Evolutionary conservation across 2,888 invertebrate genomes (phyloP).

Genomic region (Phyllotreta striolata): DNA sequence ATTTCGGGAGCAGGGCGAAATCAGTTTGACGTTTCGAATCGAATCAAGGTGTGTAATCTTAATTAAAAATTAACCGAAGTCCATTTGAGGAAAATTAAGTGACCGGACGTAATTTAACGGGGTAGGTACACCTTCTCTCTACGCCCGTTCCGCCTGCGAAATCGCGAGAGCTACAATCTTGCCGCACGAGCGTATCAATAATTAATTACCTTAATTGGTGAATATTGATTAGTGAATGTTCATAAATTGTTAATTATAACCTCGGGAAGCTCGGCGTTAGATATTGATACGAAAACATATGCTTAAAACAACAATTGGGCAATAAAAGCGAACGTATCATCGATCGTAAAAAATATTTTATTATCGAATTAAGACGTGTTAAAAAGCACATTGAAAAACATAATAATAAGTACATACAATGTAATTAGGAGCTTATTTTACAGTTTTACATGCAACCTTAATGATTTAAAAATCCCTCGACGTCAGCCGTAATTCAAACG

Average conservation of each 20-base stretch:
- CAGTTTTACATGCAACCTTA: conserved; percentile 46
- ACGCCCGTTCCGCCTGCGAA: conserved; percentile 41
- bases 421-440: conserved; percentile 43
- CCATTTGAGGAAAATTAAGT: conserved; percentile 41
- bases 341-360: too few species aligned
- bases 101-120: conserved; percentile 49
- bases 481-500: conserved; percentile 58
- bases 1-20: too few species aligned
- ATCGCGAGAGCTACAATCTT: conserved; percentile 43
- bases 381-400: too few species aligned
- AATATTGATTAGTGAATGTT: conserved; percentile 46
- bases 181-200: conserved; percentile 44
- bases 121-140: conserved; percentile 43
- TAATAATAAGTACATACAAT: neutral
- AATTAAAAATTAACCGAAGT: conserved; percentile 42
- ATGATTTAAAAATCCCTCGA: conserved; percentile 50
- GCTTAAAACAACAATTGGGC: neutral
- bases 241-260: conserved; percentile 49
- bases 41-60: conserved; percentile 38
- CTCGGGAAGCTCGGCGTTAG: neutral
- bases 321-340: too few species aligned
- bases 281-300: neutral
- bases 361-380: too few species aligned
- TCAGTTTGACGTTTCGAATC: too few species aligned
- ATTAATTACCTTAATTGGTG: conserved; percentile 52